phyloP scores from a whole-genome alignment of 2,113 vertebrate species.

The Limnothrissa miodon region DNA sequence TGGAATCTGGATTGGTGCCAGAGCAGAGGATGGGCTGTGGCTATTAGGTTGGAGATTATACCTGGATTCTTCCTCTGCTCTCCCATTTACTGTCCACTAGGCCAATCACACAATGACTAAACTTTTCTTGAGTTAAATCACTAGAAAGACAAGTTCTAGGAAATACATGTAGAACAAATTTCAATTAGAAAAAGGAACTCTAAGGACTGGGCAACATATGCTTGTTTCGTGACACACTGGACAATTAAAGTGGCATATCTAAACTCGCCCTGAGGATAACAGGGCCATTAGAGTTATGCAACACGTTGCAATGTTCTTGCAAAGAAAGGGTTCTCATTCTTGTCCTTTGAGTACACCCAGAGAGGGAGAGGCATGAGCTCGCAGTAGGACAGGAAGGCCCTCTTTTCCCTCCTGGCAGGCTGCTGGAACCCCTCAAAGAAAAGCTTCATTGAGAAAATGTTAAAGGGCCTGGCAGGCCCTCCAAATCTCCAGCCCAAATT shows the following conservation, averaged over 20 bases:
- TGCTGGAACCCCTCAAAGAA: neutral
- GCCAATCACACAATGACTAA: neutral
- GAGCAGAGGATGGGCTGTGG: neutral
- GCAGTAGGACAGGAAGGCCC: neutral
- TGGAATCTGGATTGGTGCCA: slow-evolving; percentile 11
- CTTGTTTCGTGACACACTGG: neutral
- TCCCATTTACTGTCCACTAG: neutral
- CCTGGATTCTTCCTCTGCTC: neutral
- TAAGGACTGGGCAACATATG: neutral
- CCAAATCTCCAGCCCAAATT: slow-evolving; percentile 7
- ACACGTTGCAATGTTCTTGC: neutral
- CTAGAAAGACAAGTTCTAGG: neutral
- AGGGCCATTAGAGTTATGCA: slow-evolving; percentile 11
- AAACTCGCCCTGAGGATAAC: neutral
- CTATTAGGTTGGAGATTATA: neutral
- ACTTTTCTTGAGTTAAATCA: neutral
- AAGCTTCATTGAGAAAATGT: slow-evolving; percentile 23
- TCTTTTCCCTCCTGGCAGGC: neutral
- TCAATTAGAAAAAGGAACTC: neutral
- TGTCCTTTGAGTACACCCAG: neutral
- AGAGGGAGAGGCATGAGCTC: slow-evolving; percentile 7
- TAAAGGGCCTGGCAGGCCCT: slow-evolving; percentile 19
- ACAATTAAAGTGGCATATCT: neutral
- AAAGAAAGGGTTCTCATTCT: neutral
- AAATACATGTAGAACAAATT: neutral